phyloP scores from a whole-genome alignment of 2,888 invertebrate species.

The Gandaritis pyraliata region DNA sequence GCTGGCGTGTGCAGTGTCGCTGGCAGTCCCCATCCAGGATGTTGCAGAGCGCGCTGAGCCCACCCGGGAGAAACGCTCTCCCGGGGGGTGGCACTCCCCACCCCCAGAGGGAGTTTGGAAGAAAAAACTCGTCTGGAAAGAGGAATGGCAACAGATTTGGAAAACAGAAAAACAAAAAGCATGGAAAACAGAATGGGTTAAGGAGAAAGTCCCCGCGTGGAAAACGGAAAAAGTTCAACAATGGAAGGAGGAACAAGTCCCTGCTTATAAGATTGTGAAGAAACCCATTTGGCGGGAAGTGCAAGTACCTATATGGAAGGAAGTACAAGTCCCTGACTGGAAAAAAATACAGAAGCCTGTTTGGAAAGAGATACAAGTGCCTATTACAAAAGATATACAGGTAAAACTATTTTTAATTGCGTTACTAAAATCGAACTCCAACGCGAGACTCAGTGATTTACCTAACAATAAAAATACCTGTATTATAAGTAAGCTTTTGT shows the following conservation, averaged over 20 bases:
- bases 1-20: constrained; percentile 79
- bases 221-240: constrained; percentile 91
- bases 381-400: constrained; percentile 89
- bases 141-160: constrained; percentile 91
- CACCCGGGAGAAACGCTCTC: constrained; percentile 83
- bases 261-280: constrained; percentile 88
- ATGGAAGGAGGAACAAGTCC: constrained; percentile 90
- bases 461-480: too few relatives aligned
- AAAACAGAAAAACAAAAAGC: constrained; percentile 89
- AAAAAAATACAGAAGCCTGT: constrained; percentile 86
- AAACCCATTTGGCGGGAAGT: constrained; percentile 89
- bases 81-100: constrained; percentile 80
- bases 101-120: constrained; percentile 90
- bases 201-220: constrained; percentile 90
- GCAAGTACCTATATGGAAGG: constrained; percentile 88
- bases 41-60: constrained; percentile 60
- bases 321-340: constrained; percentile 82
- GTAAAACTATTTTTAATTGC: too few relatives aligned
- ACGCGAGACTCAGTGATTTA: too few relatives aligned
- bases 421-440: too few relatives aligned
- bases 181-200: constrained; percentile 91
- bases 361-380: constrained; percentile 87
- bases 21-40: constrained; percentile 67
- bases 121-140: constrained; percentile 93
- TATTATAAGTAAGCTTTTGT: too few relatives aligned